A percentile compares a stretch with the other conserved stretches of the same genome.
phyloP scores from a whole-genome alignment of 2,888 invertebrate species.

The Clanis bilineata region DNA sequence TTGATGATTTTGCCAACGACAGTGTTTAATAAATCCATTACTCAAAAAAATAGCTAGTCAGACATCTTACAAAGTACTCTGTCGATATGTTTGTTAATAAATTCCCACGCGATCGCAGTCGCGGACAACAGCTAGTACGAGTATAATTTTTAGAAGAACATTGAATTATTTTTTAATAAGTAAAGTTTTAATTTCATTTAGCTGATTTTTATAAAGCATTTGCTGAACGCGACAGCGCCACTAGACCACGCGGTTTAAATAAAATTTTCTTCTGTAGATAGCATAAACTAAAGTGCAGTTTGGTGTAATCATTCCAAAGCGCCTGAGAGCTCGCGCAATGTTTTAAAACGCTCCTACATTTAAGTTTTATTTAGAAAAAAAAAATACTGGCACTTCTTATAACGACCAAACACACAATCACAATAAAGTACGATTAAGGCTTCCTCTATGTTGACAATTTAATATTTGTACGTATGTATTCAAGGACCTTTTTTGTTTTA shows the following conservation, averaged over 20 bases:
- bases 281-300: constrained; percentile 40
- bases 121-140: no score
- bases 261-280: constrained; percentile 36
- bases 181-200: no score
- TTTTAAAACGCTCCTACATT: constrained; percentile 32
- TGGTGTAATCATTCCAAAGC: constrained; percentile 38
- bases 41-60: no score
- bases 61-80: no score
- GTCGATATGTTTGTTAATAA: no score
- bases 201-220: no score
- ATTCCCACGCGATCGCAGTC: no score
- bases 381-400: constrained; percentile 27
- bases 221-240: constrained; percentile 26
- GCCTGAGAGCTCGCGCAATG: constrained; percentile 35
- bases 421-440: neutral
- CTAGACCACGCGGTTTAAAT: constrained; percentile 30
- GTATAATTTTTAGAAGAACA: no score
- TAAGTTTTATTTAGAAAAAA: constrained; percentile 26
- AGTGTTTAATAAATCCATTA: no score
- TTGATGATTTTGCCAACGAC: no score
- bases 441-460: neutral
- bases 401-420: constrained; percentile 17
- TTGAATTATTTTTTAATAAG: no score
- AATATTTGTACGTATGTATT: neutral
- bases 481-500: neutral